Evolutionary conservation across 2,113 vertebrate species (phyloP), one percentile per base, ranked within the genome.

Genomic region (Vireo altiloquus): DNA sequence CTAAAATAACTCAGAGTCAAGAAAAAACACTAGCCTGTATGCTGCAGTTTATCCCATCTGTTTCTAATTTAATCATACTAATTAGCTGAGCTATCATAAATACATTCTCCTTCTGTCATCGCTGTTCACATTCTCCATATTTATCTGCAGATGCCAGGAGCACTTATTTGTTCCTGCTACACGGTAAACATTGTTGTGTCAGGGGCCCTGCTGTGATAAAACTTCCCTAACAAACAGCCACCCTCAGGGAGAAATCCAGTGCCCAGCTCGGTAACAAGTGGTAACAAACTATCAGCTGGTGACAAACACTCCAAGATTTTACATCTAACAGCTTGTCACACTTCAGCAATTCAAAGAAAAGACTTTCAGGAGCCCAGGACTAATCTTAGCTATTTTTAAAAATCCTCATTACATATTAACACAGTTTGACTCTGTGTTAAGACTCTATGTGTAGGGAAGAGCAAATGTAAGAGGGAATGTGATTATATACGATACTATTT

Each of bases 81-180:
- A 95, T 91, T 94, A 96, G 66, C 63, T 56, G 79, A 82, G 90
- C 82, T 63, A 87, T 88, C 65, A 86, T 87, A 95, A 95, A 91
- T 95, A 90, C 76, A 84, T 83, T 95, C 82, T 64, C 47, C 56
- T 85, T 56, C 87, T 94, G 92, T 93, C 93, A 94, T 87, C 86
- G 13, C 76, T 81, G 80, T 57, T 86, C 80, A 64, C 47, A 68
- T 88, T 83, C 80, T 86, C 80, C 20, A 17, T 80, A 65, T 96
- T 94, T 95, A 95, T 91, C 84, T 92, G 82, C 88, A 95, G 88
- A 93, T 86, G 88, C 76, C 90, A 86, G 31, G 72, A 96, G 60
- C 76, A 77, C 54, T 93, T 88, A 85, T 61, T 91, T 95, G 71
- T 56, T 92, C 92, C 68, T 80, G 82, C 72, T 87, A 9, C 74